These are phyloP conservation scores for Rhagophthalmus giganteus DNA, from an alignment of 2,888 invertebrate species.

Conservation along the genomic window DNA sequence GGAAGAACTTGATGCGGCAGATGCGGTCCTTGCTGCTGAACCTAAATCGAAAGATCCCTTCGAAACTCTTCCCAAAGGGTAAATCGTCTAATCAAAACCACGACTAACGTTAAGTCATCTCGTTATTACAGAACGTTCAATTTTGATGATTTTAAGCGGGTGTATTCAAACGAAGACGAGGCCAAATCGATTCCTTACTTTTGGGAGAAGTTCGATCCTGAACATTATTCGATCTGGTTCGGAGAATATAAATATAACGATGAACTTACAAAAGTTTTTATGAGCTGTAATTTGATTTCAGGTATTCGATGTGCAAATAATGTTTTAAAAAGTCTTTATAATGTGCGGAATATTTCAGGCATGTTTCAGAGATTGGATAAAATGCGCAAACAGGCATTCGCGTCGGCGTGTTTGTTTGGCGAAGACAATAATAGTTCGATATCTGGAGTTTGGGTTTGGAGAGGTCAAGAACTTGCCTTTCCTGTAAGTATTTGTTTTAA, in stretches of 20 bases:
- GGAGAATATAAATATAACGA: slow-evolving; percentile 96
- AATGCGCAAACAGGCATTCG: slow-evolving; percentile 96
- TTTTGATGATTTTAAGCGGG: slow-evolving; percentile 97
- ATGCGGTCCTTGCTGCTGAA: slow-evolving; percentile 70
- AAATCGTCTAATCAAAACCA: too few species aligned
- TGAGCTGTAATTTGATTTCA: slow-evolving; percentile 97
- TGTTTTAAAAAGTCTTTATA: too few species aligned
- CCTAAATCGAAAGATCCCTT: slow-evolving; percentile 92
- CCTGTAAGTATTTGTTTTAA: slow-evolving; percentile 55
- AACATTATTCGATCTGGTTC: slow-evolving; percentile 96
- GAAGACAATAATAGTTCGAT: slow-evolving; percentile 89
- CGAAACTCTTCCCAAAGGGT: slow-evolving; percentile 85
- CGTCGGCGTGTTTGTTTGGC: slow-evolving; percentile 92
- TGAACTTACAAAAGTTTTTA: slow-evolving; percentile 90
- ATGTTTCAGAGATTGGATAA: slow-evolving; percentile 99
- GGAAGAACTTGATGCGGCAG: slow-evolving; percentile 70
- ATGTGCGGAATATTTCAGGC: slow-evolving; percentile 69
- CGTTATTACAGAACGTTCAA: slow-evolving; percentile 75
- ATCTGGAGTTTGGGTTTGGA: slow-evolving; percentile 98
- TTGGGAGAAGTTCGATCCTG: slow-evolving; percentile 96
- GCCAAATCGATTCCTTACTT: slow-evolving; percentile 93
- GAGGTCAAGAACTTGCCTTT: slow-evolving; percentile 92
- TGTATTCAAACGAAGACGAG: slow-evolving; percentile 96
- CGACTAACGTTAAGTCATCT: too few species aligned
- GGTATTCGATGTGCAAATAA: too few species aligned